These are phyloP conservation scores for Macrochelys suwanniensis DNA, from an alignment of 2,797 vertebrate genomes.

Conservation along the genomic window DNA sequence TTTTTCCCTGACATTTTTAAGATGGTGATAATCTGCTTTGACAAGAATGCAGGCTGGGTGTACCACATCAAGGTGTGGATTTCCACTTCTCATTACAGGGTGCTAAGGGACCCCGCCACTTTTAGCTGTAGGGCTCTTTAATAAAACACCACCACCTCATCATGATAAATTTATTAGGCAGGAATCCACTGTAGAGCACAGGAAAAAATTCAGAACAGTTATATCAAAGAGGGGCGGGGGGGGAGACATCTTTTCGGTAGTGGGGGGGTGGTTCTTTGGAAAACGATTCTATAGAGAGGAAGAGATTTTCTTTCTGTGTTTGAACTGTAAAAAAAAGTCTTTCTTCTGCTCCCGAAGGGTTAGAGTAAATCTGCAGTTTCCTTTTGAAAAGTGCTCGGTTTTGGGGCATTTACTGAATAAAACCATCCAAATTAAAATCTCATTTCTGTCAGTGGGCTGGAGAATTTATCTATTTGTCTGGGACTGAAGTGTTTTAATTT, in stretches of 20 bases:
- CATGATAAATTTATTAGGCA: not conserved
- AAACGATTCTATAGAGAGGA: not conserved
- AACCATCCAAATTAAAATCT: slow-evolving; percentile 49
- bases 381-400: slow-evolving; percentile 34
- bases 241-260: not conserved
- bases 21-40: not conserved
- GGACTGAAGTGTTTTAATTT: slow-evolving; percentile 25
- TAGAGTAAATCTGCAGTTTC: not conserved
- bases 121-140: not conserved
- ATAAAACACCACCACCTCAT: not conserved
- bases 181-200: not conserved
- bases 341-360: not conserved
- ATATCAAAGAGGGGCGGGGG: not conserved
- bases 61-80: not conserved
- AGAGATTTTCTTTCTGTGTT: not conserved
- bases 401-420: slow-evolving; percentile 40
- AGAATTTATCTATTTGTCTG: slow-evolving; percentile 27
- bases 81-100: not conserved
- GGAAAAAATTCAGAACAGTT: not conserved
- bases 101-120: not conserved
- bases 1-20: not conserved
- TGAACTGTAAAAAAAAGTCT: not conserved
- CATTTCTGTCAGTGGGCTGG: slow-evolving; percentile 29
- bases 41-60: not conserved
- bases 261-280: not conserved